These are phyloP conservation scores for Rhinoderma darwinii DNA, from an alignment of 2,113 vertebrate genomes.

Conservation along the genomic window DNA sequence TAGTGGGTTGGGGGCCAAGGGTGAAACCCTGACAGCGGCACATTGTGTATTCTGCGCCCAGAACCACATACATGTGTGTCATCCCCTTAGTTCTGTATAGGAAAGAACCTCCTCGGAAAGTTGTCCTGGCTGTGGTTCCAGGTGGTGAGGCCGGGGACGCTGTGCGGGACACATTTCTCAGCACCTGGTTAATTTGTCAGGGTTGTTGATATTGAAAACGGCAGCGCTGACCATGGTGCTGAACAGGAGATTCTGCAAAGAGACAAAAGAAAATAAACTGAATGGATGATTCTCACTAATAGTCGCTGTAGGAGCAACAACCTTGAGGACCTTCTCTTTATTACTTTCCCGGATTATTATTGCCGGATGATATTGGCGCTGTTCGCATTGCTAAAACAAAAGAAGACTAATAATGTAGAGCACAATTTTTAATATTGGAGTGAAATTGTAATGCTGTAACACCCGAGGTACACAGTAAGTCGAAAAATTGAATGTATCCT, in stretches of 20 bases:
- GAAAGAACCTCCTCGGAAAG: no score
- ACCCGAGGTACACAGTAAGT: not conserved
- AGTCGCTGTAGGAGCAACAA: constrained; percentile 17
- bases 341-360: constrained; percentile 43
- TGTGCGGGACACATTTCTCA: no score
- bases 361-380: not conserved
- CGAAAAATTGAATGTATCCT: not conserved
- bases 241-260: not conserved
- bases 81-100: no score
- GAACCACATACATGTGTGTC: no score
- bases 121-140: no score
- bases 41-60: no score
- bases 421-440: constrained; percentile 31
- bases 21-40: no score
- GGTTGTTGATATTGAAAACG: no score
- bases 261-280: constrained; percentile 11
- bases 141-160: no score
- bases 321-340: constrained; percentile 47
- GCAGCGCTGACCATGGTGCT: not conserved
- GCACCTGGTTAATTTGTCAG: no score
- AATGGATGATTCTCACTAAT: constrained; percentile 22
- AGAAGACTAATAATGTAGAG: constrained; percentile 12
- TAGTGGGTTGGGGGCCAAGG: no score
- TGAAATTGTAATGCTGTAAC: constrained; percentile 24
- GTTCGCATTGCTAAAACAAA: constrained; percentile 33